phyloP scores from a whole-genome alignment of 2,113 vertebrate species.

The Cygnus buccinator region DNA sequence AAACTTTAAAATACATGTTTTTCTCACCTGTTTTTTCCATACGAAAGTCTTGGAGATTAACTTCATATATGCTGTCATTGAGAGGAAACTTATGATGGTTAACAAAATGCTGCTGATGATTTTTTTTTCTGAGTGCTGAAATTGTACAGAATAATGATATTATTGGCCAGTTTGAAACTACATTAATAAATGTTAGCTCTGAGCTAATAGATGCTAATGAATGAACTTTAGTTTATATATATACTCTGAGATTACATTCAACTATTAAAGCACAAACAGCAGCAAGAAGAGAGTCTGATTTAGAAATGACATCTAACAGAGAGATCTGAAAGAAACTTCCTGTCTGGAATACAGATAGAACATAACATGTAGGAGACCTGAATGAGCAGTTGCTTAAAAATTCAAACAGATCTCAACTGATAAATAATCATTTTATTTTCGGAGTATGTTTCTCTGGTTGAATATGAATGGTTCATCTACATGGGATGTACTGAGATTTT shows the following conservation, averaged over 20 bases:
- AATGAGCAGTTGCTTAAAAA: neutral
- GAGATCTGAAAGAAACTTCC: neutral
- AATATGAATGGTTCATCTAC: neutral
- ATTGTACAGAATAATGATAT: neutral
- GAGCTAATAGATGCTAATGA: neutral
- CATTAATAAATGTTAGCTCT: neutral
- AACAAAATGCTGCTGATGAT: neutral
- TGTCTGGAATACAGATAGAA: neutral
- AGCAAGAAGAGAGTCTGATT: neutral
- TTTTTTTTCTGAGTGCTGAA: neutral
- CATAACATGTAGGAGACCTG: accelerated
- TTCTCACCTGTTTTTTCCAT: neutral
- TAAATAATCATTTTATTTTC: neutral
- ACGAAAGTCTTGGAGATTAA: neutral
- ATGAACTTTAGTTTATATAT: neutral
- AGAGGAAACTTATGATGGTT: neutral
- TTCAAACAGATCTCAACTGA: neutral
- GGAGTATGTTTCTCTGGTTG: neutral
- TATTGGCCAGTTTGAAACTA: neutral
- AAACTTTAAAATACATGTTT: neutral
- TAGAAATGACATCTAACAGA: neutral
- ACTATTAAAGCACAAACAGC: neutral
- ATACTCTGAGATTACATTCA: neutral
- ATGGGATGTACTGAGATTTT: neutral
- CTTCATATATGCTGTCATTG: neutral